Percentiles rank a stretch among this genome's conserved stretches.
phyloP scores from a whole-genome alignment of 2,888 invertebrate genomes.

The Tipula confusa region DNA sequence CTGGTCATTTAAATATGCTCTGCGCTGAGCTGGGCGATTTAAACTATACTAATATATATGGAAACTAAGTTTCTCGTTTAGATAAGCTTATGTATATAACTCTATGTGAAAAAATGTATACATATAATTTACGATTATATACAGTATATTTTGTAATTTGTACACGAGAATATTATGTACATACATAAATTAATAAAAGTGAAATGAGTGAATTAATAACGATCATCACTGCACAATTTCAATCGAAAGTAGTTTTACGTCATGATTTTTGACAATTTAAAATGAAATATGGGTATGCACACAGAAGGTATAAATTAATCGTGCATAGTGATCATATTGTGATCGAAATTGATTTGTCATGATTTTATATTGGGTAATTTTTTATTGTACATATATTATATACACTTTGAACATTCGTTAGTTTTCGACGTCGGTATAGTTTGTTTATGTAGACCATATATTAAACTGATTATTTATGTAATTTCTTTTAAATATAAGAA shows the following conservation, averaged over 20 bases:
- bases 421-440: no score
- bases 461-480: no score
- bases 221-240: background rate
- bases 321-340: background rate
- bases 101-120: background rate
- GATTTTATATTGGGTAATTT: background rate
- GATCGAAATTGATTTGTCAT: background rate
- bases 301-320: background rate
- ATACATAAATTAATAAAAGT: background rate
- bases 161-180: background rate
- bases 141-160: background rate
- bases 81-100: no score
- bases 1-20: no score
- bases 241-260: background rate
- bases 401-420: no score
- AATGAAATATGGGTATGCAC: background rate
- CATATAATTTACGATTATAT: background rate
- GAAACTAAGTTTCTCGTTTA: no score
- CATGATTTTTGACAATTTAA: background rate
- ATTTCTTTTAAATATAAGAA: no score
- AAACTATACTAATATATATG: no score
- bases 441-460: no score
- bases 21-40: no score
- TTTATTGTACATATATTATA: background rate
- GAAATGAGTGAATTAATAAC: background rate